These are phyloP conservation scores for Myotis lucifugus DNA, from an alignment of 2,113 vertebrate species.

Conservation along the genomic window DNA sequence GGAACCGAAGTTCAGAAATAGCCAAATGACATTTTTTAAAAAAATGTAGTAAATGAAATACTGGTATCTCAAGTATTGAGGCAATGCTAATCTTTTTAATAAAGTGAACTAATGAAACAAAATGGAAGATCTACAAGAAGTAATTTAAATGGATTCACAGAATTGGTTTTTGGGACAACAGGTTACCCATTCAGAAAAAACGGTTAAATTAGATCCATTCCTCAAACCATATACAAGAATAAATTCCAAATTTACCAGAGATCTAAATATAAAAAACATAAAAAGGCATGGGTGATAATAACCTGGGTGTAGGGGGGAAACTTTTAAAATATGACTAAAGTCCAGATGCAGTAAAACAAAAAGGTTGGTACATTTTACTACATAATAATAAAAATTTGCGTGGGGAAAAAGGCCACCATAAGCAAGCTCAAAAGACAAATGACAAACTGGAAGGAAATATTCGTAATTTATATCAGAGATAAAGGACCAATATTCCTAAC, in stretches of 20 bases:
- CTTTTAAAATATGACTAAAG: background rate
- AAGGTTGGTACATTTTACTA: background rate
- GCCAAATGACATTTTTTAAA: background rate
- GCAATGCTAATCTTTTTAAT: background rate
- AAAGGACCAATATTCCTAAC: background rate
- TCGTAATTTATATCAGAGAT: background rate
- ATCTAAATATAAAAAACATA: background rate
- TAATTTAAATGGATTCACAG: background rate
- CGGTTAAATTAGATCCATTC: background rate
- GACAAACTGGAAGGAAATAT: background rate
- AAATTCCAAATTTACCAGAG: background rate
- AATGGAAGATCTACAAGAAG: background rate
- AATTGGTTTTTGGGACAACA: background rate
- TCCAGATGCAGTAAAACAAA: background rate
- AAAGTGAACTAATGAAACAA: background rate
- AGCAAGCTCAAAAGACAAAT: background rate
- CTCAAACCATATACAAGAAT: background rate
- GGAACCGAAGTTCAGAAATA: background rate
- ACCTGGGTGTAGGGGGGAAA: background rate
- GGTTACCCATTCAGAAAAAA: background rate
- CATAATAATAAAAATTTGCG: background rate
- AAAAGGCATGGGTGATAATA: background rate
- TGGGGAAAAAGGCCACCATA: background rate
- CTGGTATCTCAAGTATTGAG: background rate
- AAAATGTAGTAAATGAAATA: background rate